Conservation (phyloP, 2,113 vertebrate genomes). For the Pionites leucogaster region DNA sequence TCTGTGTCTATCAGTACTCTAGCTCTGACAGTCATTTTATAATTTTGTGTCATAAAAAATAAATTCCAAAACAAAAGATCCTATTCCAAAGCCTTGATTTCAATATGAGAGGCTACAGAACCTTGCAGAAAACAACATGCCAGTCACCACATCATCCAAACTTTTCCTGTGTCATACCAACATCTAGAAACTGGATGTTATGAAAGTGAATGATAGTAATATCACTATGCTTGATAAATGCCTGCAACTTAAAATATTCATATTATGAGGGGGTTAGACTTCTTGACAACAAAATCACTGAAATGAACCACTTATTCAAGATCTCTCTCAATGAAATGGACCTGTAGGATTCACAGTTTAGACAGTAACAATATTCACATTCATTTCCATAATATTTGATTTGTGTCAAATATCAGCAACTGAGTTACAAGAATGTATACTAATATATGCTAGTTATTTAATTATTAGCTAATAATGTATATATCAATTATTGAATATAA, state of each 20-base stretch:
- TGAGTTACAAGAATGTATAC: neutral
- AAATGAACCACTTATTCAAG: neutral
- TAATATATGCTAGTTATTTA: neutral
- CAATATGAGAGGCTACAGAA: neutral
- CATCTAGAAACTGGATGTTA: neutral
- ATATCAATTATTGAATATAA: neutral
- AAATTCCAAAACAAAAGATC: neutral
- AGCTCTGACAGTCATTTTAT: neutral
- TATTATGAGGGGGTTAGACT: neutral
- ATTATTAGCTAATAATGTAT: neutral
- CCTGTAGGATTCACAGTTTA: neutral
- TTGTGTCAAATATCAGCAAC: neutral
- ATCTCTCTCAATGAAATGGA: neutral
- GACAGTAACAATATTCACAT: neutral
- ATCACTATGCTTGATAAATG: neutral
- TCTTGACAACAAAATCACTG: neutral
- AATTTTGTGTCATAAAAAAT: neutral
- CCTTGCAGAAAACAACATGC: neutral
- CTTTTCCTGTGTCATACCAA: neutral
- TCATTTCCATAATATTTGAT: neutral
- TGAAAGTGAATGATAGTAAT: neutral
- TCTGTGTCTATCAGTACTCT: neutral
- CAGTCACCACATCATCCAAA: neutral
- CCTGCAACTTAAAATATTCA: neutral
- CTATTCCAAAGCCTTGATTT: neutral